Conservation (phyloP, 2,888 invertebrate genomes). For the Mythimna vitellina region DNA sequence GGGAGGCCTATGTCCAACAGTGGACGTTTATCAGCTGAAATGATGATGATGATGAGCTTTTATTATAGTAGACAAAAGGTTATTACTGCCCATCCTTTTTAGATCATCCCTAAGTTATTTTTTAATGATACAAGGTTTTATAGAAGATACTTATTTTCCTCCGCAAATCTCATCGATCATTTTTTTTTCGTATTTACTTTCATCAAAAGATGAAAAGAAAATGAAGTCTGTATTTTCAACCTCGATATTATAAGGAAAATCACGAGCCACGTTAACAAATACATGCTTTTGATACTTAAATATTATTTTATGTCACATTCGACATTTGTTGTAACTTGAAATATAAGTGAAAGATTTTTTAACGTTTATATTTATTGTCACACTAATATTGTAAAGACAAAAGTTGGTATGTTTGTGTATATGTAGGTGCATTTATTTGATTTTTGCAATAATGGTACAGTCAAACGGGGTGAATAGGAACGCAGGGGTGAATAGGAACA, state of each 20-base stretch:
- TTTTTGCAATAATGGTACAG: too few species aligned
- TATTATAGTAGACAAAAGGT: neutral
- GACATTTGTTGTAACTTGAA: slow-evolving; percentile 25
- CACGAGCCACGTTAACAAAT: slow-evolving; percentile 12
- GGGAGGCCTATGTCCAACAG: too few species aligned
- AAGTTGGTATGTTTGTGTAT: too few species aligned
- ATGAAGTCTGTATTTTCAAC: slow-evolving; percentile 36
- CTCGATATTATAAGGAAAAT: slow-evolving; percentile 23
- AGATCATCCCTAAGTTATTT: neutral
- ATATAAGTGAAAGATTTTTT: neutral
- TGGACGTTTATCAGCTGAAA: too few species aligned
- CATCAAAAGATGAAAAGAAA: slow-evolving; percentile 44
- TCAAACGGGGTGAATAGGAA: too few species aligned
- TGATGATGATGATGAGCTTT: too few species aligned
- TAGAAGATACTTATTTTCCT: neutral
- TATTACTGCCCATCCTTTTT: neutral
- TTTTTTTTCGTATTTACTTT: slow-evolving; percentile 27
- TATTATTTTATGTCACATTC: slow-evolving; percentile 42
- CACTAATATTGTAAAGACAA: too few species aligned
- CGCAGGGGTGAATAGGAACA: too few species aligned
- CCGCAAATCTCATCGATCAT: slow-evolving; percentile 36
- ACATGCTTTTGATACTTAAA: slow-evolving; percentile 16
- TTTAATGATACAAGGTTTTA: neutral
- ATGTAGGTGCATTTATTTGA: too few species aligned
- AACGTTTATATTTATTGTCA: too few species aligned